Evolutionary conservation across 1,140 invertebrate species (phyloP), one percentile per base, ranked within the genome.

Genomic region (Formica selysi): DNA sequence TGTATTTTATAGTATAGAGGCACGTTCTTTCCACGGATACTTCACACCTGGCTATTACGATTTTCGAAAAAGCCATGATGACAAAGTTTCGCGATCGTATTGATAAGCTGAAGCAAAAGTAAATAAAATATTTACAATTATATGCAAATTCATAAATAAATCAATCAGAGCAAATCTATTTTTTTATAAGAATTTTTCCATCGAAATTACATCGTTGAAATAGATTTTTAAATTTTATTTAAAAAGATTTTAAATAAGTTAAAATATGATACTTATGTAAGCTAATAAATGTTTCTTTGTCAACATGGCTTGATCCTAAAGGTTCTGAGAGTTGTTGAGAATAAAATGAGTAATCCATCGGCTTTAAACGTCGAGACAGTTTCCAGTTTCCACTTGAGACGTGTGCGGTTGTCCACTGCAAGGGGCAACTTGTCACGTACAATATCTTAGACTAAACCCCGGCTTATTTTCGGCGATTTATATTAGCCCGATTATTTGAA

Each of bases 401-500:
- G 51, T 68, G 54, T 62, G 57, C 22, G 74, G 67, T 62, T 54
- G 76, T 70, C 78, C 64, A 67, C 32, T 32, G 71, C 22, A 51
- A 65, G 57, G 57, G 71, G 8, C 79, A 38, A 29, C 64, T 78
- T 88, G 84, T 89, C 87, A 89, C 88, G 84, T 89, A 83, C 71
- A 89, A 44, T 78, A 81, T 68, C 57, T 83, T 32, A 76, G 29
- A 78, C 61, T 44, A 76, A 83, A 87, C 90, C 70, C 70, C 86
- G 22, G 79, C 48, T 76, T 80, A 89, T 76, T 86, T 86, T 81
- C 74, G 62, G 76, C 88, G 88, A 89, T 83, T 90, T 89, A 91
- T 91, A 89, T 88, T 88, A 91, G 71, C 70, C 76, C 76, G 85
- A 91, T 88, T 89, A 89, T 64, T 73, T 81, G 70, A 84, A 80